Evolutionary conservation across 2,888 invertebrate species (phyloP), one percentile per base, ranked within the genome.

Genomic region (Nyleta sp.): DNA sequence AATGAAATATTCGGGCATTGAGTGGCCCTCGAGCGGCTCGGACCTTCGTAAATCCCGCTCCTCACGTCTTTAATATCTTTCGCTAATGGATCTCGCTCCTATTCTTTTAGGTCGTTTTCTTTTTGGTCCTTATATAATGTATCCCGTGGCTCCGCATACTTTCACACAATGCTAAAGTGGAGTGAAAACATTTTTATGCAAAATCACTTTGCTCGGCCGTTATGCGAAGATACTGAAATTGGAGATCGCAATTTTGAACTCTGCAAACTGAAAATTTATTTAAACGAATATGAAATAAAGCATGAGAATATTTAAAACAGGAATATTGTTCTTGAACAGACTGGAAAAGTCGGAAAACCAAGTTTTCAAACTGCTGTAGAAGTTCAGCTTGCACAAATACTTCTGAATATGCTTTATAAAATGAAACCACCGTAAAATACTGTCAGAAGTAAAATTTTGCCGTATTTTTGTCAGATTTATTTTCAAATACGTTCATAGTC

Each of bases 1-100:
- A 76, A 76, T 76, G 77, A 77, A 72, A 77, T 77, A 77, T 77
- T 77, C 62, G 72, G 67, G 67, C 72, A 77, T 60, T 65, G 60
- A 68, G 67, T 48, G 35, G 72, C 53, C 72, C 67, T 50, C 55
- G 15, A 59, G 72, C 65, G 28, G n/a, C 42, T 65, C 59, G 50
- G 57, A 7, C 24, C 52, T 59, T 67, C 53, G 67, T 67, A 67
- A 60, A 67, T 72, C 72, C 57, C 20, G 60, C 48, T 68, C 40
- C 62, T 62, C 77, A 40, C 62, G 67, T 62, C 50, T 67, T 78
- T 67, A 78, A 78, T 78, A 78, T 78, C 77, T 67, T 35, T 55
- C 40, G 72, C 77, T 77, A 77, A 77, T 77, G 77, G 65, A 77
- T 72, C 72, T 60, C 65, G 60, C 40, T 72, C 62, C 62, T 75